Evolutionary conservation across 1,140 invertebrate species (phyloP), one percentile per base, ranked within the genome.

Genomic region (Eupeodes corollae): DNA sequence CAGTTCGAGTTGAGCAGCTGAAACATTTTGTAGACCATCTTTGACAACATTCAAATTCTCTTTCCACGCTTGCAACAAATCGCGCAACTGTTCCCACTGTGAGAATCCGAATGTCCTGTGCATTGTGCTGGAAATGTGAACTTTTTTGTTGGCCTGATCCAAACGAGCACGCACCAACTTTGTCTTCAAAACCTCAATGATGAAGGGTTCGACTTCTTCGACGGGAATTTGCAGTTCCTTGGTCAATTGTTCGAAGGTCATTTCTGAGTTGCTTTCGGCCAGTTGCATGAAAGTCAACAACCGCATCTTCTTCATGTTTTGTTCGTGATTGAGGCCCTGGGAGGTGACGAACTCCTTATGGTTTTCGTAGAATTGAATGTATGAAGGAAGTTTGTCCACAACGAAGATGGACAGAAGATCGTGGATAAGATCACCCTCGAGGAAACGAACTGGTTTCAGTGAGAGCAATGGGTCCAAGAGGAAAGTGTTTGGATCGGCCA

Each of bases 381-480:
- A 98, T 15, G 86, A 82, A 8, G 84, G 78, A 19, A 98, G 69
- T 68, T 94, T 95, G 57, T 95, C 93, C 33, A 88, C 87, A 0
- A 98, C 92, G 72, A 98, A 98, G 51, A 97, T 91, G 15, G 84
- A 86, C n/a, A 98, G 74, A 33, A 98, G 72, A 72, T 98, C 91
- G 68, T 98, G 88, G 58, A 98, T 95, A 0, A 90, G 77, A 74
- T 96, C 91, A 49, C 93, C 86, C 73, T 97, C 90, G n/a, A 98
- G 72, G 66, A 94, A 94, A 52, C 88, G 80, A 2, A 98, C 92
- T 13, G 95, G 94, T 72, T 97, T 96, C 15, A 98, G 70, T 10
- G 87, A 78, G 13, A 98, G 72, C 14, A 98, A 72, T 48, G 95
- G 93, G 69, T 98, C 94, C 54, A 98, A 73, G 11, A 98, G 75